Base-by-base conservation (phyloP, 2,888 invertebrate genomes). In the Chironomus riparius region DNA sequence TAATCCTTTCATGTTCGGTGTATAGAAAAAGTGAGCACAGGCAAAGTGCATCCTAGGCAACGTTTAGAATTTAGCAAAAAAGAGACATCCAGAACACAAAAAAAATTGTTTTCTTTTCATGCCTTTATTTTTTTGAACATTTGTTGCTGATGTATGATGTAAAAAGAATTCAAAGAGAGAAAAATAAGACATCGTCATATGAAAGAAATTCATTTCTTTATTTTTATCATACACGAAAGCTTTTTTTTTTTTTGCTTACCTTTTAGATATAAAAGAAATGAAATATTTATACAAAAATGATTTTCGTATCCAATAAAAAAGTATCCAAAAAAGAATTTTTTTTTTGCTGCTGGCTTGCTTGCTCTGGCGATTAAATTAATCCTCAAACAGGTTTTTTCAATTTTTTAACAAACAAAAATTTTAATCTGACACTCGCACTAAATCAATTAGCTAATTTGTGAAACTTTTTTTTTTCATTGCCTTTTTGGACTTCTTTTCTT, bases 361-460 rank as follows among this genome's bases (percentile, higher is more conserved):
- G 56, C 56, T 56, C 18, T 3, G 56, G 65, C 24, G 65, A 65
- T 65, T 65, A 65, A 65, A 65, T 71, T 71, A 71, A 71, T 71
- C 71, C 71, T 22, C 56, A 71, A 71, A 71, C 71, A 22, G 71
- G 71, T 71, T 71, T 71, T 71, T 71, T 56, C 50, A 71, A 56
- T 71, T 18, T 48, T 48, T 48, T 18, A 50, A 50, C 13, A 28
- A 68, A 71, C 65, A 71, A 70, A 18, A 70, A 70, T 70, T 48
- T 70, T 70, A 70, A 70, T 70, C 70, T 70, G 70, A 70, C 70
- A 70, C 70, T 70, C 48, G 70, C 70, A 70, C 48, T 70, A 22
- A 70, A 70, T 70, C 70, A 70, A 70, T 70, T 70, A 70, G 47
- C 70, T 70, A 47, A 70, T 70, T 70, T 70, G 70, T 48, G 65